Evolutionary conservation across 2,113 vertebrate species (phyloP).

Genomic region (Micronycteris hirsuta): DNA sequence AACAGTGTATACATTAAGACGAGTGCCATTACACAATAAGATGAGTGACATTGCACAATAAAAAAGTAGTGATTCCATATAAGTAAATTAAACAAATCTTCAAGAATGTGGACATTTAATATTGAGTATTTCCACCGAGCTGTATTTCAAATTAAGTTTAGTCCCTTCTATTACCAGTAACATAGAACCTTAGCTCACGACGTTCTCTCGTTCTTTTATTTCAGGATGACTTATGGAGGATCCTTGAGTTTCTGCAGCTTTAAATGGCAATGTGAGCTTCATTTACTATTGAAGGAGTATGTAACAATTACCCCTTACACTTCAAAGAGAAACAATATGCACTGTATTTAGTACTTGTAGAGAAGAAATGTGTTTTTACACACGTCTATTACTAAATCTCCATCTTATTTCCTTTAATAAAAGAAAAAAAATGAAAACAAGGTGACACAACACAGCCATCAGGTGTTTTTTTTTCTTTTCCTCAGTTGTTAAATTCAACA

Average conservation of each 20-base stretch:
- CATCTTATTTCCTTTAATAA: neutral
- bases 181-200: neutral
- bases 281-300: neutral
- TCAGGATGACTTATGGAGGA: neutral
- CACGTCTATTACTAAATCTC: neutral
- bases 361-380: neutral
- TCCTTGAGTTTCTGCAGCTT: neutral
- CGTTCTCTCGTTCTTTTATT: neutral
- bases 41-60: neutral
- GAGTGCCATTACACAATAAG: neutral
- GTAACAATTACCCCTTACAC: neutral
- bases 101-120: constrained; percentile 31
- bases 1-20: neutral
- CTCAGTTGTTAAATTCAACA: neutral
- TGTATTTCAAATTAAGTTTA: constrained; percentile 34
- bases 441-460: neutral
- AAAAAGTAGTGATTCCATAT: neutral
- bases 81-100: constrained; percentile 37
- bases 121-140: neutral
- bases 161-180: neutral
- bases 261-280: neutral
- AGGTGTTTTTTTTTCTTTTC: neutral
- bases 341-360: neutral
- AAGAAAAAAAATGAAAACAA: neutral
- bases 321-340: neutral